Evolutionary conservation across 2,113 vertebrate species (phyloP).

Genomic region (Vimba vimba): DNA sequence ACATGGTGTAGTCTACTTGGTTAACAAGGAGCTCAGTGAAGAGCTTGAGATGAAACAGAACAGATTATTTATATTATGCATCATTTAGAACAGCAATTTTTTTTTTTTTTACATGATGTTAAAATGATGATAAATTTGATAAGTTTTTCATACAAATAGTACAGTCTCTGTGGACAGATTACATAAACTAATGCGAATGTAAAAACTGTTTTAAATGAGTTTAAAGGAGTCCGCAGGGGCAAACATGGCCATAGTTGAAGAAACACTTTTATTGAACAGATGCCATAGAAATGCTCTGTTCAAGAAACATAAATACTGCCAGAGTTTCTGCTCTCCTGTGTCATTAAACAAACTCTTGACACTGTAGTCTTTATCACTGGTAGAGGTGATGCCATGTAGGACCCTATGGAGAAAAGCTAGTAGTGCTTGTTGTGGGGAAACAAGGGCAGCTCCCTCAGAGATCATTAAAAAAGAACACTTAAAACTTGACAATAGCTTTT

Average conservation of each 20-base stretch:
- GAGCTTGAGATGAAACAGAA: too few species aligned
- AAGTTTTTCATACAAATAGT: too few species aligned
- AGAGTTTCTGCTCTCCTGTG: slow-evolving; percentile 61
- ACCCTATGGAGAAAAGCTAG: slow-evolving; percentile 56
- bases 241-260: neutral
- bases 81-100: neutral
- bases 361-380: slow-evolving; percentile 60
- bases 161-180: neutral
- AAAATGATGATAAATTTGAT: neutral
- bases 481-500: slow-evolving; percentile 56
- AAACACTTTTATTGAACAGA: neutral
- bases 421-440: slow-evolving; percentile 53
- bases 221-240: neutral
- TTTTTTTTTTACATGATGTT: neutral
- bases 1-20: too few species aligned
- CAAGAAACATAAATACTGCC: slow-evolving; percentile 55
- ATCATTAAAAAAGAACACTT: slow-evolving; percentile 47
- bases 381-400: slow-evolving; percentile 25
- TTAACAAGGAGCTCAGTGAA: too few species aligned
- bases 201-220: neutral
- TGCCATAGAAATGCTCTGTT: slow-evolving; percentile 54
- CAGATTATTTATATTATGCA: neutral
- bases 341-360: slow-evolving; percentile 63
- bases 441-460: slow-evolving; percentile 48
- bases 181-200: neutral